Evolutionary conservation across 92 coral and sea anemone genomes (phyloP).

Genomic region (Meandrina meandrites): DNA sequence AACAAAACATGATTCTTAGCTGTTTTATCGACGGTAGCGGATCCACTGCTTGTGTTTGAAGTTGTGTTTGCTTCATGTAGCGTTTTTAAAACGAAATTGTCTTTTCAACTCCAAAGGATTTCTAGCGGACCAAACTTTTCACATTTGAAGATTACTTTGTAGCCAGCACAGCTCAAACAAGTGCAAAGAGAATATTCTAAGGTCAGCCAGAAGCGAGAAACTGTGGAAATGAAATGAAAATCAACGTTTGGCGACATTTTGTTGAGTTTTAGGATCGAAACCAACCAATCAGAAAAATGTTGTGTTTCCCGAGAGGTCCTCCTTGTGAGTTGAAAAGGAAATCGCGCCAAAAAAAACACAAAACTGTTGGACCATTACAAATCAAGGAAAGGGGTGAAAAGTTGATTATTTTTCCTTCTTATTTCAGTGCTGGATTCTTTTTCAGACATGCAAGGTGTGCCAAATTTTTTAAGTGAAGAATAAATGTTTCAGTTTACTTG

Average conservation of each 20-base stretch:
- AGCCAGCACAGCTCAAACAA: neutral
- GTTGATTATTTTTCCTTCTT: neutral
- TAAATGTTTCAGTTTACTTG: neutral
- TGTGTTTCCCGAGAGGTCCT: neutral
- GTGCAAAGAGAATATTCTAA: neutral
- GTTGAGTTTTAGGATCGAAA: neutral
- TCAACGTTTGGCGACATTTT: neutral
- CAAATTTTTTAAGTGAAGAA: neutral
- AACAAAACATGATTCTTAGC: neutral
- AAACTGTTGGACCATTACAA: neutral
- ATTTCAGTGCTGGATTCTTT: neutral
- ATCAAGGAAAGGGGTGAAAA: neutral
- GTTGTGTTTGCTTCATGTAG: neutral
- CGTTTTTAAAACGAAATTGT: neutral
- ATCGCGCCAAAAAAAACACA: neutral
- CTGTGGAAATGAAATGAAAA: neutral
- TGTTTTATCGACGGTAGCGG: neutral
- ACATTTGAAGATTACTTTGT: neutral
- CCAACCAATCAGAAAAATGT: neutral
- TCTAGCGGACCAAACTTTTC: neutral
- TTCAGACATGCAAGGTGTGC: neutral
- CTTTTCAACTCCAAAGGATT: neutral
- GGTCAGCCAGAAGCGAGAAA: neutral
- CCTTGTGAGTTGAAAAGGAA: neutral
- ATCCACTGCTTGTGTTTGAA: neutral